phyloP scores from a whole-genome alignment of 2,797 vertebrate genomes.

The Ispidina picta region DNA sequence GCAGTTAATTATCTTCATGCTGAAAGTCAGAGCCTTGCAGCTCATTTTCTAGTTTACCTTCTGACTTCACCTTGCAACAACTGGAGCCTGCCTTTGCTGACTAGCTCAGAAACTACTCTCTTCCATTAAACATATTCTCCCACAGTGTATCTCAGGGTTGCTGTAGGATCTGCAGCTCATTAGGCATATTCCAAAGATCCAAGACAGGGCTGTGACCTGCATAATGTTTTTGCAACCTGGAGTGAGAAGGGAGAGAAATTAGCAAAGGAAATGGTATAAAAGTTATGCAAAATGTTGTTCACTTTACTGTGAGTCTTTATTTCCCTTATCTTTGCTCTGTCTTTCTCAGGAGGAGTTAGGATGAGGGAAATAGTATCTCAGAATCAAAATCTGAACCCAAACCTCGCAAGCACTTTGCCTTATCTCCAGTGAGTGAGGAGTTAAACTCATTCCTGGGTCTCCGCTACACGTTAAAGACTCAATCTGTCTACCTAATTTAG shows the following conservation, averaged over 20 bases:
- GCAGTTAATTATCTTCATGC: slow-evolving; percentile 3
- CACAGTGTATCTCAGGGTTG: background rate
- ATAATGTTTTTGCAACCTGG: background rate
- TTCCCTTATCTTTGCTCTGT: background rate
- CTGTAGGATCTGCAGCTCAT: background rate
- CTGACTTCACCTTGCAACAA: background rate
- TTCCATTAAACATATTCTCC: background rate
- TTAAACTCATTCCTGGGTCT: slow-evolving; percentile 1
- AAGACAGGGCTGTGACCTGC: background rate
- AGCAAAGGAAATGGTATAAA: background rate
- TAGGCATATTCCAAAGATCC: background rate
- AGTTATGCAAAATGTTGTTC: background rate
- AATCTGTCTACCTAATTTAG: slow-evolving; percentile 14
- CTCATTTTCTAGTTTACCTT: slow-evolving; percentile 26
- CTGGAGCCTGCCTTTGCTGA: slow-evolving; percentile 4
- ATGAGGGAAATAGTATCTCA: background rate
- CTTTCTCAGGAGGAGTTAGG: background rate
- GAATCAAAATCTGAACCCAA: background rate
- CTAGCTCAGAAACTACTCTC: background rate
- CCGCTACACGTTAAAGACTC: background rate
- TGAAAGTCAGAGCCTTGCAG: slow-evolving; percentile 27
- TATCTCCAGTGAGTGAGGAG: background rate
- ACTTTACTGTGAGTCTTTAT: background rate
- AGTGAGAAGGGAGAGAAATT: background rate
- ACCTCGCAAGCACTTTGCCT: background rate